Evolutionary conservation across 2,888 invertebrate genomes (phyloP).

Genomic region (Seira ritae): DNA sequence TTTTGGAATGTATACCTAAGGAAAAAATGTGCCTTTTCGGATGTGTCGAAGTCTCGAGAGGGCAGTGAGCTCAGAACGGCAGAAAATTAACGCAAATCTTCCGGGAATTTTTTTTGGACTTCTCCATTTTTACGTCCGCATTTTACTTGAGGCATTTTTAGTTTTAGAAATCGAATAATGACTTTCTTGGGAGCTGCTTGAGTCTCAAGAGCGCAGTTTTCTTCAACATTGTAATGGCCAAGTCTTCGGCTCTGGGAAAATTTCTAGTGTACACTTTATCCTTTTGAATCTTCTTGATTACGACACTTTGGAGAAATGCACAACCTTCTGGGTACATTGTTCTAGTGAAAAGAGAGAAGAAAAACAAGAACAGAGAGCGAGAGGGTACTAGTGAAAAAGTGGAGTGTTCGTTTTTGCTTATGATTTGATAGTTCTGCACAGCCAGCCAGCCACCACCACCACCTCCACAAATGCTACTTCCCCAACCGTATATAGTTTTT

Average conservation of each 20-base stretch:
- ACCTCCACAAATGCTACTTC: slow-evolving; percentile 34
- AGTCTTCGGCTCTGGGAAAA: slow-evolving; percentile 73
- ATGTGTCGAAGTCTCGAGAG: slow-evolving; percentile 78
- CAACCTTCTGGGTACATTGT: slow-evolving; percentile 58
- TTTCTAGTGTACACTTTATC: slow-evolving; percentile 73
- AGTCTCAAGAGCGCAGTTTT: slow-evolving; percentile 73
- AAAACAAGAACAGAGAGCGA: slow-evolving; percentile 11
- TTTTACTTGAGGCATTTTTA: slow-evolving; percentile 73
- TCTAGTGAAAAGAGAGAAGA: slow-evolving; percentile 4
- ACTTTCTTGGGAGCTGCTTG: slow-evolving; percentile 73
- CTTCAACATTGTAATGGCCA: slow-evolving; percentile 74
- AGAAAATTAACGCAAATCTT: slow-evolving; percentile 83
- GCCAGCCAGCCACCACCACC: neutral
- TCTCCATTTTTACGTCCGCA: slow-evolving; percentile 70
- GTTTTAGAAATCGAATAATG: slow-evolving; percentile 75
- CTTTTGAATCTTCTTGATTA: slow-evolving; percentile 74
- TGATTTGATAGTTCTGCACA: slow-evolving; percentile 59
- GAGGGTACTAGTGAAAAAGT: neutral
- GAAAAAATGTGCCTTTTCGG: slow-evolving; percentile 70
- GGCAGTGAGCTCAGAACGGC: slow-evolving; percentile 86
- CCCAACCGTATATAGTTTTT: neutral
- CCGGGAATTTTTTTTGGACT: slow-evolving; percentile 72
- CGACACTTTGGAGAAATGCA: slow-evolving; percentile 74
- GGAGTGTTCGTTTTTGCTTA: slow-evolving; percentile 45
- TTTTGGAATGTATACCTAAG: slow-evolving; percentile 57